Conservation (phyloP, 2,113 vertebrate species). For the Poeciliopsis occidentalis region DNA sequence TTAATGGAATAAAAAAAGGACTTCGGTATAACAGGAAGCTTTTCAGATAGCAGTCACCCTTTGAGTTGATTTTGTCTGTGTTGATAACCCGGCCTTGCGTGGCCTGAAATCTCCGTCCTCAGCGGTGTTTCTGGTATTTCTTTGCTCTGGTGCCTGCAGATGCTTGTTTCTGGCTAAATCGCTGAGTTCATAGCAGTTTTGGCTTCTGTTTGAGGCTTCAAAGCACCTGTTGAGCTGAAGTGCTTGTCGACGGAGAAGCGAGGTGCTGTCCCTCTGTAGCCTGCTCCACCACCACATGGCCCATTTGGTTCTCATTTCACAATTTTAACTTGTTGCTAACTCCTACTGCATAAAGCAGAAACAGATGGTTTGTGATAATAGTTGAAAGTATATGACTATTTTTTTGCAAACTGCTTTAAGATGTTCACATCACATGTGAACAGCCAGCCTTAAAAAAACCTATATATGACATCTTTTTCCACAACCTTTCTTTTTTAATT, state of each 20-base stretch:
- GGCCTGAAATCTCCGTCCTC: constrained; percentile 3
- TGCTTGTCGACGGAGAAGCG: constrained; percentile 42
- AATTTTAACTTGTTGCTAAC: constrained; percentile 78
- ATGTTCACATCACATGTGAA: constrained; percentile 42
- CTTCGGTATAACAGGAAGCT: constrained; percentile 60
- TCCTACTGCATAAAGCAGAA: constrained; percentile 70
- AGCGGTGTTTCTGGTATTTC: constrained; percentile 45
- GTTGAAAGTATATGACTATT: constrained; percentile 18
- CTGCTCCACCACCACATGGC: constrained; percentile 59
- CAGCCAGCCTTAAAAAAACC: constrained; percentile 4
- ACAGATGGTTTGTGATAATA: constrained; percentile 70
- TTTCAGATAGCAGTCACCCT: constrained; percentile 53
- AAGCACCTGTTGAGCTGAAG: constrained; percentile 75
- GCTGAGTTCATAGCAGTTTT: constrained; percentile 52
- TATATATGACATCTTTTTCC: not conserved
- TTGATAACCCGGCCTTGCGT: constrained; percentile 10
- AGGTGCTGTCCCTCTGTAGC: constrained; percentile 54
- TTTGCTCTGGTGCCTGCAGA: constrained; percentile 44
- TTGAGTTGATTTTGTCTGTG: constrained; percentile 5
- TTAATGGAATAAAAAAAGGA: constrained; percentile 52
- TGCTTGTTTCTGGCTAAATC: constrained; percentile 47
- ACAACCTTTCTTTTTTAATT: not conserved
- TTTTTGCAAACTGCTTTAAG: constrained; percentile 38
- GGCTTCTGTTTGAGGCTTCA: constrained; percentile 45
- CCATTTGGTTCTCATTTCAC: constrained; percentile 83